Base-by-base conservation (phyloP, 2,113 vertebrate genomes). In the Tapirus terrestris region DNA sequence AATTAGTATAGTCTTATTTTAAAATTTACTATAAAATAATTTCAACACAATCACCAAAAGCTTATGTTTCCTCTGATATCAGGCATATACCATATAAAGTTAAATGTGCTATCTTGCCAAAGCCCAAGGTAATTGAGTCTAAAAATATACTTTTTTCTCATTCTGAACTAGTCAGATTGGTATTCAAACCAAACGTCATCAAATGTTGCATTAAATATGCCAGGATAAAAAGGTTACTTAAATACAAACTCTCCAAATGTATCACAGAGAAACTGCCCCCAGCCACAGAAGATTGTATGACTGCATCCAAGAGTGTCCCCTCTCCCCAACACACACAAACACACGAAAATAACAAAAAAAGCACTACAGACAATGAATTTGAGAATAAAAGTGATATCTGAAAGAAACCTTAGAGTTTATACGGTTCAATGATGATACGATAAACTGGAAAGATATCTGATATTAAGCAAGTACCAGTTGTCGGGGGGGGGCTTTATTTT, bases 151-250 rank as follows among this genome's bases (percentile, higher is more conserved):
- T 83, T 96, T 48, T 94, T 79, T 96, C 58, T 94, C 81, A 89
- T 61, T 16, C 84, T 97, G 85, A 97, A 94, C 31, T 96, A 97
- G 60, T 89, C 67, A 95, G 67, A 95, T 77, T 96, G 88, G 90
- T 91, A 98, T 97, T 97, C 94, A 92, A 96, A 56, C 51, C 83
- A 92, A 97, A 96, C 8, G 10, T 96, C 90, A 98, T 90, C 72
- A 96, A 97, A 87, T 91, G 53, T 51, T 94, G n/a, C 87, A 90
- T 73, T 96, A 88, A 97, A 88, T 58, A 75, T 73, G 43, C 75
- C 92, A 97, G 53, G 33, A 94, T 51, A 18, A 97, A 94, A 97
- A 87, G 79, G 63, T 75, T 79, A 86, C 31, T 92, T 82, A 94
- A 95, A 97, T 23, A 95, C 29, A 29, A 96, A 84, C 48, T 90